Base-by-base conservation (phyloP, 92 coral and sea anemone genomes). In the Actinernus sp. region DNA sequence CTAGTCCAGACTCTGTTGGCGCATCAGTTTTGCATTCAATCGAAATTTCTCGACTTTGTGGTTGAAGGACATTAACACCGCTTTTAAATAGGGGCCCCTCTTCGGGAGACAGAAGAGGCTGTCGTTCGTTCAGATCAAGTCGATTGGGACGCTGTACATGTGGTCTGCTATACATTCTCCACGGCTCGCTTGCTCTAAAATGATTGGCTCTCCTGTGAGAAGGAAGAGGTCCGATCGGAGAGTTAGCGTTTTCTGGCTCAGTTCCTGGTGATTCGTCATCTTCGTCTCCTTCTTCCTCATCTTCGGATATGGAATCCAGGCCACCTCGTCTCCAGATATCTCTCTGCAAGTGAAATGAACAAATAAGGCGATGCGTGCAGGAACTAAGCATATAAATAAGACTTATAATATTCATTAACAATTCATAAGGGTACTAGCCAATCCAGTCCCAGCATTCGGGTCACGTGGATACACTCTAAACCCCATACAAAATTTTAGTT, bases 271-370 rank as follows among this genome's bases (percentile, higher is more conserved):
- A 73, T 11, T 85, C 86, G 8, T 73, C 90, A 10, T 43, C 82
- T 5, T 74, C 86, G 1, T 85, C 88, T 24, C 74, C 88, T 18
- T 80, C 83, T 33, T 89, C 93, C 41, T 88, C 96, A 46, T 89
- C 89, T 70, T 89, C 96, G 51, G 96, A 89, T 29, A 89, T 89
- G 22, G 96, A 86, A 43, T 89, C 96, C 48, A 89, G 76, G 8
- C 92, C 88, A 25, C 88, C 88, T 22, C 96, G 74, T 20, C 96
- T 58, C 96, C 96, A 85, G 31, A 89, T 89, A 31, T 85, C 96
- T 14, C 82, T 72, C 96, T 89, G 36, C 10, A 69, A n/a, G n/a
- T n/a, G n/a, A n/a, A n/a, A n/a, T n/a, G n/a, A n/a, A n/a, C n/a
- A n/a, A n/a, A n/a, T n/a, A n/a, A n/a, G n/a, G n/a, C n/a, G n/a